Base-by-base conservation (phyloP, 2,888 invertebrate species). In the Piscicola geometra region DNA sequence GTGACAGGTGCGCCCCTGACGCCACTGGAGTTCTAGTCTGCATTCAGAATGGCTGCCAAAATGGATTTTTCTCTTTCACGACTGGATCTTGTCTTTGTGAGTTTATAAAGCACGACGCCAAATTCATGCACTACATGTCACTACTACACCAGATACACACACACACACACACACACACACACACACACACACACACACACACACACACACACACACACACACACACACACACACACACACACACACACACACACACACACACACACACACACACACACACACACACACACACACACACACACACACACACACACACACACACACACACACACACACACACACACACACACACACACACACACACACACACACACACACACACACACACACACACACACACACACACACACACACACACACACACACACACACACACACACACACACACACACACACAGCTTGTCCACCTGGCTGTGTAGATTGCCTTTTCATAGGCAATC, bases 41-140 rank as follows among this genome's bases (percentile, higher is more conserved):
- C 41, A 21, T 50, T n/a, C 15, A 47, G 12, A 56, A 50, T 36
- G 52, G 56, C 28, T 78, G 78, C 52, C 32, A 25, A 15, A 28
- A 56, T 2, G 71, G 64, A 1, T 76, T 47, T 67, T 35, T 78
- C 18, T 36, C 60, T n/a, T 71, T 76, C 64, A 75, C 36, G 1
- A 47, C 50, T 28, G 74, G 74, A 25, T 60, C 75, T 35, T 78
- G 78, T 60, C 64, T 36, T 18, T 36, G 78, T 78, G 33, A 76
- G 66, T 76, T 15, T 9, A 5, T 9, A 5, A 41, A 5, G n/a
- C 41, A 41, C 41, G 15, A 5, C 5, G 9, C 41, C 5, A 5
- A n/a, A n/a, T n/a, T n/a, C n/a, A n/a, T n/a, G n/a, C n/a, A n/a
- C n/a, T n/a, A n/a, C n/a, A n/a, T n/a, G n/a, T n/a, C n/a, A n/a